Evolutionary conservation across 2,113 vertebrate species (phyloP), one percentile per base, ranked within the genome.

Genomic region (Tragelaphus buxtoni): DNA sequence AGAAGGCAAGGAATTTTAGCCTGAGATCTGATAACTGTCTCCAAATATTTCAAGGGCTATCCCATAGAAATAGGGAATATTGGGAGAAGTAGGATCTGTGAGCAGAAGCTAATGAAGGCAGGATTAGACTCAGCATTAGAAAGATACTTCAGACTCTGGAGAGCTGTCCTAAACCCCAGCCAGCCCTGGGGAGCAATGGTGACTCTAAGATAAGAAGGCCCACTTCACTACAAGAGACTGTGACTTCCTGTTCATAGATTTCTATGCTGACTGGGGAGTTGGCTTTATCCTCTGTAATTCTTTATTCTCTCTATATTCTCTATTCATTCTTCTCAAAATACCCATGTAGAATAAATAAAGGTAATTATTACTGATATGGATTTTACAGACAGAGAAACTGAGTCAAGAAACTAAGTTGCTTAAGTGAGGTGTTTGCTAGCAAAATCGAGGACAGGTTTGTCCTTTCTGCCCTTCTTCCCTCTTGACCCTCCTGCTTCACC

Each of bases 251-350:
- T 35, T 76, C 72, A 89, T 5, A 65, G 94, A 79, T 53, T 45
- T 16, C 30, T 82, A 14, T 2, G 28, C 20, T 45, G 35, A 90
- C 51, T 88, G 49, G 49, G 20, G 72, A 81, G 82, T 35, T 95
- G 55, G 39, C 22, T 91, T 95, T 49, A 69, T 60, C 39, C 69
- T 90, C 16, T 90, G 42, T 63, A 72, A 63, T 92, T 88, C 47
- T 8, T 69, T 63, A 81, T 79, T 84, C 61, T 94, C 13, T 77
- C 10, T 90, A 16, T 49, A 91, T 3, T 79, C 77, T 79, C 22
- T 74, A 65, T 20, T 96, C n/a, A 49, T 84, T 80, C 39, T 93
- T 80, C 69, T 91, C 49, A 91, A 90, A 96, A 92, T 56, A 56
- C 39, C 51, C 74, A 17, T 12, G 56, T 88, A 39, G 76, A 93